A percentile compares a stretch with the other conserved stretches of the same genome.
Conservation (phyloP, 2,888 invertebrate species). For the Pelosia muscerda region DNA sequence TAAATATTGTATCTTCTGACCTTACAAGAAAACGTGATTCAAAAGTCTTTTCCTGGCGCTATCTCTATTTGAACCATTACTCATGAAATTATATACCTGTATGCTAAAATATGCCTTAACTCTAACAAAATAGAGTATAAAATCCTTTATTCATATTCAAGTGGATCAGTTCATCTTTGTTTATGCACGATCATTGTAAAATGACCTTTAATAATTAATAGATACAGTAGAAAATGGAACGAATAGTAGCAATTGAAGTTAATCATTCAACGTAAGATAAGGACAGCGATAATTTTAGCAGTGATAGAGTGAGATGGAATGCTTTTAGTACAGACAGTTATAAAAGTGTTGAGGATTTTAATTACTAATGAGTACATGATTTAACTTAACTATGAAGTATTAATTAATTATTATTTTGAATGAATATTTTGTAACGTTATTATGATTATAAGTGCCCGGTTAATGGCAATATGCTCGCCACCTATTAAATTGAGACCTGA, state of each 20-base stretch:
- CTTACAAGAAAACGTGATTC: constrained; percentile 5
- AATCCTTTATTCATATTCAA: background rate
- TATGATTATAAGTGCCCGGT: too few species aligned
- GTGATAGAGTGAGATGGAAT: constrained; percentile 35
- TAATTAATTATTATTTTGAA: too few species aligned
- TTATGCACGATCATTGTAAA: constrained; percentile 9
- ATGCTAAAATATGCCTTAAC: constrained; percentile 16
- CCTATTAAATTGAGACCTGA: too few species aligned
- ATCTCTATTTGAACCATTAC: constrained; percentile 40
- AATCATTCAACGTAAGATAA: constrained; percentile 22
- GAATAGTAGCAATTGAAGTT: constrained; percentile 10
- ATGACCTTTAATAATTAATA: accelerated
- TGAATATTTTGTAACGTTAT: too few species aligned
- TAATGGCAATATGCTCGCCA: too few species aligned
- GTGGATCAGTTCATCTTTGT: constrained; percentile 7
- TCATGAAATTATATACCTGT: constrained; percentile 17
- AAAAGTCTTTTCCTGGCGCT: constrained; percentile 14
- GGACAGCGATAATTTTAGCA: constrained; percentile 16
- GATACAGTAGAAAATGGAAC: constrained; percentile 19
- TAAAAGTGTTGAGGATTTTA: constrained; percentile 31
- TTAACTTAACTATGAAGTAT: too few species aligned
- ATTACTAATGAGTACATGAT: too few species aligned
- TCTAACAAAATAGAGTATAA: accelerated
- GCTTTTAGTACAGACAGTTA: constrained; percentile 26
- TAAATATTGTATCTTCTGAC: background rate